Percentiles rank a stretch among this genome's conserved stretches.
These are phyloP conservation scores for Riparia riparia DNA, from an alignment of 2,113 vertebrate species.

Conservation along the genomic window DNA sequence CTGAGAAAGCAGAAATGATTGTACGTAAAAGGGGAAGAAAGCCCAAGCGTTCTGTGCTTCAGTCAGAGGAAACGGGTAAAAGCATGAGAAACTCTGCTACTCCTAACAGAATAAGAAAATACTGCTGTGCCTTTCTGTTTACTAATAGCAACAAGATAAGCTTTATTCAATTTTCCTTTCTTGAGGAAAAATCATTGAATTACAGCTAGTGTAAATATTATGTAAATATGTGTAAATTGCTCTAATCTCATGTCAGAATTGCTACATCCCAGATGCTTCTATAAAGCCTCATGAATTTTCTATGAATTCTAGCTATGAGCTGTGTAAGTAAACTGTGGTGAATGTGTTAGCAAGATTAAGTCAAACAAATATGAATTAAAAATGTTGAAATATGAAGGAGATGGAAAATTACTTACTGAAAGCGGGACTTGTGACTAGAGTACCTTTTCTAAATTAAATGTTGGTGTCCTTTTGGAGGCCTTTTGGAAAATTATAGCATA, in stretches of 20 bases:
- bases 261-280: constrained; percentile 77
- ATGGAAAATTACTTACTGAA: constrained; percentile 72
- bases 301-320: constrained; percentile 71
- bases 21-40: constrained; percentile 77
- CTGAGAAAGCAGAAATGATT: constrained; percentile 50
- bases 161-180: constrained; percentile 56
- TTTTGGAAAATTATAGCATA: constrained; percentile 49
- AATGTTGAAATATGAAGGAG: constrained; percentile 68
- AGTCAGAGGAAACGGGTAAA: constrained; percentile 83
- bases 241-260: constrained; percentile 78
- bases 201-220: constrained; percentile 68
- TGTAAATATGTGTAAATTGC: constrained; percentile 73
- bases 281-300: constrained; percentile 64
- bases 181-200: constrained; percentile 48
- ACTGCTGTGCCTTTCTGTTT: constrained; percentile 32
- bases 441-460: constrained; percentile 23
- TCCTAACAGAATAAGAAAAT: not conserved
- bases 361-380: constrained; percentile 76
- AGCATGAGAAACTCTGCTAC: not conserved
- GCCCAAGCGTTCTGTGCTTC: constrained; percentile 53
- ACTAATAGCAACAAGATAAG: constrained; percentile 30
- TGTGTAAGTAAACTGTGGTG: constrained; percentile 74
- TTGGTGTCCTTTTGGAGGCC: constrained; percentile 30
- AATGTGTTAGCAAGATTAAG: constrained; percentile 75
- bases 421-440: constrained; percentile 49